Evolutionary conservation across 1,140 invertebrate species (phyloP).

Genomic region (Periplaneta americana): DNA sequence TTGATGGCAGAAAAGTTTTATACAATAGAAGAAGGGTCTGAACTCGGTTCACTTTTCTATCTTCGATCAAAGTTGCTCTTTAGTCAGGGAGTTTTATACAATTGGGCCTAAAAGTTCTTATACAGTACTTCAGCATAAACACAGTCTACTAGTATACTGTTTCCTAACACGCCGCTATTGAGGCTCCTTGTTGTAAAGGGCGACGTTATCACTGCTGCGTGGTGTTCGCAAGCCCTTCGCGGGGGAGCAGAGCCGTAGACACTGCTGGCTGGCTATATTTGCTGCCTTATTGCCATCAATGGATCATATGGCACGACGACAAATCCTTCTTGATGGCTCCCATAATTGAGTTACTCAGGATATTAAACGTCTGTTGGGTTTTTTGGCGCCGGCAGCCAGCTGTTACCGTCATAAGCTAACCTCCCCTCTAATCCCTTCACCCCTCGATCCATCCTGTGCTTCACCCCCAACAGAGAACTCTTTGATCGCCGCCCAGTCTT

Average conservation of each 20-base stretch:
- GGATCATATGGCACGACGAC: constrained; percentile 7
- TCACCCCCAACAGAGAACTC: background rate
- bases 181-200: too few relatives aligned
- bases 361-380: constrained; percentile 12
- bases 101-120: too few relatives aligned
- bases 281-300: constrained; percentile 10
- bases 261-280: background rate
- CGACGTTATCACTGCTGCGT: too few relatives aligned
- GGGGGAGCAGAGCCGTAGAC: background rate
- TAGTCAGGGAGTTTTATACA: too few relatives aligned
- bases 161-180: too few relatives aligned
- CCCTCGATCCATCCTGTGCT: background rate
- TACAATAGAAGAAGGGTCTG: too few relatives aligned
- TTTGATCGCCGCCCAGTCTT: background rate
- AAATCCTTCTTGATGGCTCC: constrained; percentile 11
- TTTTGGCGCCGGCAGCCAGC: constrained; percentile 11
- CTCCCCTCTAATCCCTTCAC: background rate
- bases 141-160: too few relatives aligned
- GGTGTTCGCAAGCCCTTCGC: too few relatives aligned
- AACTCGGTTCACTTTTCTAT: too few relatives aligned
- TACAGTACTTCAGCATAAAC: too few relatives aligned
- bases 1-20: too few relatives aligned
- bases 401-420: constrained; percentile 9
- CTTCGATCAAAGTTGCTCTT: too few relatives aligned
- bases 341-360: constrained; percentile 12